These are phyloP conservation scores for Anolis sagrei DNA, from an alignment of 2,113 vertebrate species.

Conservation along the genomic window DNA sequence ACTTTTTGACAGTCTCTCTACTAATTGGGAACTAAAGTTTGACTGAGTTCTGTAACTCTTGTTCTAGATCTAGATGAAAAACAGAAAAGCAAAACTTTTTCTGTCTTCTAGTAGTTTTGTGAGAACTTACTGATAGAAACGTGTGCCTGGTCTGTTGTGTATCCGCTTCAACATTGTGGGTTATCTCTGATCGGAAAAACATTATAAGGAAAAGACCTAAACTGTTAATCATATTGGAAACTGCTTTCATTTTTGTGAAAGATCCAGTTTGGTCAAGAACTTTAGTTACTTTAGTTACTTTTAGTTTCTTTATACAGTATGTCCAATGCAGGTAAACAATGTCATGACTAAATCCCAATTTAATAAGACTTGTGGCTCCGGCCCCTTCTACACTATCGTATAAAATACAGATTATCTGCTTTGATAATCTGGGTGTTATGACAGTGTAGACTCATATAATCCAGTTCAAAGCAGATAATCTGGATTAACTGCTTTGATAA, in stretches of 20 bases:
- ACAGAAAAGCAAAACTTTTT: background rate
- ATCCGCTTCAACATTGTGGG: background rate
- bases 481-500: no score
- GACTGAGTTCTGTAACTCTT: background rate
- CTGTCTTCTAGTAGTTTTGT: background rate
- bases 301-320: background rate
- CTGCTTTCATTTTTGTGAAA: background rate
- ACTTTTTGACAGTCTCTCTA: background rate
- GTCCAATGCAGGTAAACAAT: background rate
- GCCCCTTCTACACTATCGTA: no score
- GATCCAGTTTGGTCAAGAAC: background rate
- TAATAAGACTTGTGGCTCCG: background rate
- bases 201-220: background rate
- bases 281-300: background rate
- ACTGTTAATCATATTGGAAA: background rate
- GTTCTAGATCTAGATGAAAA: background rate
- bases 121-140: no score
- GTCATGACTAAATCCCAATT: background rate
- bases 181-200: background rate
- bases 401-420: no score
- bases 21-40: background rate
- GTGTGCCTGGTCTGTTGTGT: no score
- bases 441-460: no score
- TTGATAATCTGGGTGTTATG: no score
- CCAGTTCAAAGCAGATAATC: no score